phyloP scores from a whole-genome alignment of 2,113 vertebrate species.

The Sander vitreus region DNA sequence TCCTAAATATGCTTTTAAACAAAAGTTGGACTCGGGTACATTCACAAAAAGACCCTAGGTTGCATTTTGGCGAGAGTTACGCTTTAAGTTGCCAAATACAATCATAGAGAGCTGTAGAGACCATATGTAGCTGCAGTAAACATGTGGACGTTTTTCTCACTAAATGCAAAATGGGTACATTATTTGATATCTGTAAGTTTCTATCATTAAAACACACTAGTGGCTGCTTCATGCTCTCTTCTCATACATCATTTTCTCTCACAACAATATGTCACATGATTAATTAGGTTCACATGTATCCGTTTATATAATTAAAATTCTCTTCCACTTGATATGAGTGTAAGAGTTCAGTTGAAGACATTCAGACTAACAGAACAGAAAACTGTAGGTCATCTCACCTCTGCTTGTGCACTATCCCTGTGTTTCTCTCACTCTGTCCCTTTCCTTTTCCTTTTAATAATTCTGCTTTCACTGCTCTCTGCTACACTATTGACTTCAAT shows the following conservation, averaged over 20 bases:
- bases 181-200: neutral
- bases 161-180: neutral
- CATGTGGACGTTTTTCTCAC: neutral
- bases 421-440: slow-evolving; percentile 2
- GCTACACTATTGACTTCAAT: slow-evolving; percentile 34
- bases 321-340: neutral
- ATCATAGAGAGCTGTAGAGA: neutral
- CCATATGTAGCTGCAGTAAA: neutral
- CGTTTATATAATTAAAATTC: neutral
- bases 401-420: neutral
- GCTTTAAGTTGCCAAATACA: neutral
- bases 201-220: neutral
- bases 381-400: slow-evolving; percentile 1
- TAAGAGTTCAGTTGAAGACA: neutral
- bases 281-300: neutral
- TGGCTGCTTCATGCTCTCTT: neutral
- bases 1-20: too few relatives aligned
- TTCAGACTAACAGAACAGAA: neutral
- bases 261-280: neutral
- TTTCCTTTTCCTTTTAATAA: slow-evolving; percentile 5
- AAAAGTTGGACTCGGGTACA: too few relatives aligned
- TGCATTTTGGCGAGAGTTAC: too few relatives aligned
- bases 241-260: neutral
- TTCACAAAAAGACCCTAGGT: too few relatives aligned
- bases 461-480: neutral